Conservation (phyloP, 2,888 invertebrate genomes). For the Nemotelus pantherinus region DNA sequence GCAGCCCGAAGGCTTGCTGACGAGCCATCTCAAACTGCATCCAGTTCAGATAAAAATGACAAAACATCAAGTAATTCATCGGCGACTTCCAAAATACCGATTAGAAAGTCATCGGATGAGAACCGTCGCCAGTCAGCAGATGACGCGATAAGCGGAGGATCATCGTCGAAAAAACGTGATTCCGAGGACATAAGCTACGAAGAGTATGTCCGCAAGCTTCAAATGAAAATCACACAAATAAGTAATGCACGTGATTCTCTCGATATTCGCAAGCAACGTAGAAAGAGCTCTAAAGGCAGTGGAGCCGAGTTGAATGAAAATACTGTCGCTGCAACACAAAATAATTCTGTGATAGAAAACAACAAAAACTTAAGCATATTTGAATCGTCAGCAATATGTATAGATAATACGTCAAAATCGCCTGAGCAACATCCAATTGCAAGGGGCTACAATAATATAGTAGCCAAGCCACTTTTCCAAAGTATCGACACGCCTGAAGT, state of each 20-base stretch:
- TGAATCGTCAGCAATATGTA: constrained; percentile 51
- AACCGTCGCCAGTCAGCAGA: constrained; percentile 53
- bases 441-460: constrained; percentile 52
- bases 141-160: constrained; percentile 52
- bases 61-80: constrained; percentile 54
- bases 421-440: constrained; percentile 59
- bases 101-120: constrained; percentile 44
- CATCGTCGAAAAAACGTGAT: constrained; percentile 54
- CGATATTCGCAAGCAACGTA: constrained; percentile 69
- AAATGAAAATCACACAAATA: constrained; percentile 76
- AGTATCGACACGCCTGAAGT: constrained; percentile 59
- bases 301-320: constrained; percentile 20
- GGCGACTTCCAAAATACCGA: constrained; percentile 44
- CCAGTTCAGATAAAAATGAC: constrained; percentile 61
- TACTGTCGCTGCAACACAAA: constrained; percentile 34
- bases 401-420: constrained; percentile 51
- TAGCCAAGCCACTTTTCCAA: neutral
- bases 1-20: constrained; percentile 58
- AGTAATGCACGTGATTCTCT: constrained; percentile 76
- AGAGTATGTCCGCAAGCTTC: constrained; percentile 73
- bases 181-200: constrained; percentile 66
- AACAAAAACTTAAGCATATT: constrained; percentile 51
- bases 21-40: constrained; percentile 52
- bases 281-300: constrained; percentile 66
- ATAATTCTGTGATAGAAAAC: constrained; percentile 60